These are phyloP conservation scores for Camelus dromedarius DNA, from an alignment of 2,113 vertebrate genomes.

Conservation along the genomic window DNA sequence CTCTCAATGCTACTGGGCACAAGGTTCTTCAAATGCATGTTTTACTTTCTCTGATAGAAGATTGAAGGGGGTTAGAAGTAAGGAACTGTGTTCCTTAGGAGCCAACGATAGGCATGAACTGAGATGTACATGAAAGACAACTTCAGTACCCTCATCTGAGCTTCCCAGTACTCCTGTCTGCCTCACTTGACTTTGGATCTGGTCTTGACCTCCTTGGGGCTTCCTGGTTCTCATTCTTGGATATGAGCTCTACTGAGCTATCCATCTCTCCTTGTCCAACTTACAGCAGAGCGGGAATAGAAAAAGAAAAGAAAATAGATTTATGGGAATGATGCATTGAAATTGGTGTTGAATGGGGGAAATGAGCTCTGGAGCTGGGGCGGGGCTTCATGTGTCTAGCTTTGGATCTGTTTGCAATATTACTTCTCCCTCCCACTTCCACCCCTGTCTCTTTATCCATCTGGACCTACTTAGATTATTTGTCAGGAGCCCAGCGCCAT, in stretches of 20 bases:
- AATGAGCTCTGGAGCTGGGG: not conserved
- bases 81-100: not conserved
- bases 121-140: not conserved
- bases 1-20: rapidly evolving
- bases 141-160: not conserved
- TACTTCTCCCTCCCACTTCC: not conserved
- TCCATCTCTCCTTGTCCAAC: not conserved
- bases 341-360: not conserved
- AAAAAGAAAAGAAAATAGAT: not conserved
- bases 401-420: not conserved
- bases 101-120: not conserved
- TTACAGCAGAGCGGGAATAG: not conserved
- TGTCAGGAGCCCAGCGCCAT: not conserved
- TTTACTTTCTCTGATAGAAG: not conserved
- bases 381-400: not conserved
- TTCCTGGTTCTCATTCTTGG: not conserved
- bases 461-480: not conserved
- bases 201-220: not conserved
- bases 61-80: not conserved
- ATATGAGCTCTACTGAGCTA: not conserved
- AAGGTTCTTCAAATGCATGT: not conserved
- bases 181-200: not conserved
- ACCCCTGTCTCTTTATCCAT: not conserved
- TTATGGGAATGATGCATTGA: not conserved
- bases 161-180: not conserved